phyloP scores from a whole-genome alignment of 1,140 invertebrate species.

The Phymastichus coffea region DNA sequence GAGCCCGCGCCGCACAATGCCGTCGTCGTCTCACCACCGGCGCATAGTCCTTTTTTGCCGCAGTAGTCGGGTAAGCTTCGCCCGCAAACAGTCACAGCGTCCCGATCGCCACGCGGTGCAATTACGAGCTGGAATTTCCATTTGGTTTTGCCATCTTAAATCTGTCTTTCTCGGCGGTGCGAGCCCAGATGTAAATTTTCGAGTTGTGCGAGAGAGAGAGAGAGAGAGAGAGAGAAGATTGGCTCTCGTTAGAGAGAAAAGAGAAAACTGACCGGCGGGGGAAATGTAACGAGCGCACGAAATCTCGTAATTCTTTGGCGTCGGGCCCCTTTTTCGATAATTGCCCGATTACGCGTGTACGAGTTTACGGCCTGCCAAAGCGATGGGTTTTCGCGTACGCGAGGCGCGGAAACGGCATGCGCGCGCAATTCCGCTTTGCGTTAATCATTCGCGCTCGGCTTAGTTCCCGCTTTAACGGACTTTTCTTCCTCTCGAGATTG shows the following conservation, averaged over 20 bases:
- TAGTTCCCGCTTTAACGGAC: too few relatives aligned
- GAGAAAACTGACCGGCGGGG: too few relatives aligned
- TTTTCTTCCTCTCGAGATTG: too few relatives aligned
- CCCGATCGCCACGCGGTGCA: slow-evolving; percentile 6
- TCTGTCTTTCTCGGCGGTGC: background rate
- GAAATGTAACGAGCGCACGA: too few relatives aligned
- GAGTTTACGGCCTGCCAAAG: background rate
- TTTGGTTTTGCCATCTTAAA: slow-evolving; percentile 19
- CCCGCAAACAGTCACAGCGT: too few relatives aligned
- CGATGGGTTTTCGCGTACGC: background rate
- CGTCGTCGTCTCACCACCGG: background rate
- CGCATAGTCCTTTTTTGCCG: slow-evolving; percentile 15
- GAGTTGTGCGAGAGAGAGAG: background rate
- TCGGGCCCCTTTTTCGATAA: slow-evolving; percentile 1
- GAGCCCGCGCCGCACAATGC: background rate
- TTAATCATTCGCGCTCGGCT: too few relatives aligned
- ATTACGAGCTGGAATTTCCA: slow-evolving; percentile 28
- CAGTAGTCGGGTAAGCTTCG: too few relatives aligned
- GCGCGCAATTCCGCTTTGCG: background rate
- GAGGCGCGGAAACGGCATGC: background rate
- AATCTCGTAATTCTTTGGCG: too few relatives aligned
- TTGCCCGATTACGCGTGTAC: background rate
- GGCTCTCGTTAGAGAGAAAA: background rate
- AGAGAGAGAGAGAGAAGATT: background rate
- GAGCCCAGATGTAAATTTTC: slow-evolving; percentile 4